Conservation (phyloP, 2,113 vertebrate species). For the Mirza zaza region DNA sequence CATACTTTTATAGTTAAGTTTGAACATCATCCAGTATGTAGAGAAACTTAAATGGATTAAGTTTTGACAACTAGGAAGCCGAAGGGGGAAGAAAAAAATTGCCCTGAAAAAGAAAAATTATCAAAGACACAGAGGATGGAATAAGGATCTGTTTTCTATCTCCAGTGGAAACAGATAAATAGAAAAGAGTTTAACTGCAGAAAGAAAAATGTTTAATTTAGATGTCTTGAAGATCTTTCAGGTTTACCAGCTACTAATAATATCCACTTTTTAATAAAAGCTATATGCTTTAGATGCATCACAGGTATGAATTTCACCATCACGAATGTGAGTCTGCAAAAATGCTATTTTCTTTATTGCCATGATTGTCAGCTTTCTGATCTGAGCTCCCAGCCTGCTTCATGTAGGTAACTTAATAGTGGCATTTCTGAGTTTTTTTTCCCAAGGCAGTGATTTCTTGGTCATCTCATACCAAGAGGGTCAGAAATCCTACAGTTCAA, state of each 20-base stretch:
- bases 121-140: not conserved
- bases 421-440: not conserved
- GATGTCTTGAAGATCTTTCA: slow-evolving; percentile 6
- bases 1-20: not conserved
- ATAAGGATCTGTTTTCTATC: not conserved
- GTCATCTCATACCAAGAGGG: not conserved
- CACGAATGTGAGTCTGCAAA: not conserved
- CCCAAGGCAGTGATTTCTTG: not conserved
- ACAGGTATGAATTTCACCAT: not conserved
- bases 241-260: not conserved
- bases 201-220: not conserved
- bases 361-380: not conserved
- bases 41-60: not conserved
- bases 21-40: not conserved
- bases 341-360: slow-evolving; percentile 12
- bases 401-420: not conserved
- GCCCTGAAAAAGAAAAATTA: not conserved
- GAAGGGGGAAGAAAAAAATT: not conserved
- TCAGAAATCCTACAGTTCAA: not conserved
- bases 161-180: not conserved
- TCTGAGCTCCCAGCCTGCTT: not conserved
- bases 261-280: not conserved
- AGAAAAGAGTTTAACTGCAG: not conserved
- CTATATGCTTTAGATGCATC: not conserved
- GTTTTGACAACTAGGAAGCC: not conserved